Base-by-base conservation (phyloP, 2,113 vertebrate species). In the Misgurnus anguillicaudatus region DNA sequence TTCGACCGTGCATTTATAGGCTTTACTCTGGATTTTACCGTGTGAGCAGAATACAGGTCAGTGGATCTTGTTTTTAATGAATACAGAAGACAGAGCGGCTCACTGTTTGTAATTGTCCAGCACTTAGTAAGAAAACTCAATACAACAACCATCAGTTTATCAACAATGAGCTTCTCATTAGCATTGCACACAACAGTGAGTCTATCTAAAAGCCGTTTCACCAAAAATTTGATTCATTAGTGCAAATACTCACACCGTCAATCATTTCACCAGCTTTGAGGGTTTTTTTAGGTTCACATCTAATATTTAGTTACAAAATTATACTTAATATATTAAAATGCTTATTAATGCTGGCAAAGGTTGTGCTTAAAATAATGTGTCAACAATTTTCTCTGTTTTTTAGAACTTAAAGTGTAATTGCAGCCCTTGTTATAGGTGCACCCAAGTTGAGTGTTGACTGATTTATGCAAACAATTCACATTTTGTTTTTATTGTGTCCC, bases 61-160 rank as follows among this genome's bases (percentile, higher is more conserved):
- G 65, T 64, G 65, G 62, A 75, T 69, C 70, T 76, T 48, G 63
- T 71, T 75, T 68, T 78, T 86, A 88, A 88, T 83, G 87, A 87
- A 85, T 66, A 1, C 68, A 38, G 80, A 83, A 42, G 53, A 89
- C 88, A 89, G 79, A 80, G 84, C 62, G 39, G 75, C 80, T 83
- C 84, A 86, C 86, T 88, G 75, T 76, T 65, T 48, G 72, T 64
- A 69, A 65, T 83, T 86, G 84, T 79, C 64, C 68, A 1, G 64
- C 58, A 80, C 70, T 8, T 64, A 38, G 64, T 55, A 13, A 58
- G 21, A 75, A 17, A 62, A 60, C 47, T 3, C 53, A 51, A 42
- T 61, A 55, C 77, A 72, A 82, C 80, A 85, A 67, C 78, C 63
- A 41, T 53, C 47, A 68, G 75, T 67, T 78, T 72, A 57, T 78